Base-by-base conservation (phyloP, 2,797 vertebrate genomes). In the Malurus leucopterus region DNA sequence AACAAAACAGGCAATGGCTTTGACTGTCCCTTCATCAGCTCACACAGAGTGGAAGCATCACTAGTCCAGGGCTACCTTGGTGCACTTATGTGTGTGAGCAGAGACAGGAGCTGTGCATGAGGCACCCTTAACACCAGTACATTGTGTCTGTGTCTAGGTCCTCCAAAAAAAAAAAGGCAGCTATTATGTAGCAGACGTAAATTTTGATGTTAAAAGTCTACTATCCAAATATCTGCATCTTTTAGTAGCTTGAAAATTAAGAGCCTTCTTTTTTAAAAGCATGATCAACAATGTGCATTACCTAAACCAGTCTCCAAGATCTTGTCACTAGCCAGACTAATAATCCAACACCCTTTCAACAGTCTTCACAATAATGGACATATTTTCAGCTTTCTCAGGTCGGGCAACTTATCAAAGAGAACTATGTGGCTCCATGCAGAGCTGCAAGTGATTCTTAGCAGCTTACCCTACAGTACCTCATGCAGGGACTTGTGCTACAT, bases 371-470 rank as follows among this genome's bases (percentile, higher is more conserved):
- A 83, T 94, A 94, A 95, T 80, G 84, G 95, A 94, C 92, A 90
- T 91, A 92, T 96, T 96, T 96, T 94, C 95, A 92, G 88, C 82
- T 95, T 97, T 94, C 89, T 93, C 50, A 69, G 94, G 90, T 93
- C 1, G 2, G 84, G 71, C 73, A 92, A 78, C 91, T 95, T 95
- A 96, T 94, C 93, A 94, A 93, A 96, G 91, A 80, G 87, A 96
- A 86, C 86, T 84, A 10, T 27, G 79, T 76, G 92, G 88, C 87
- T 95, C 67, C 96, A 92, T 21, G 80, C 94, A 89, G 95, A 96
- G 95, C 88, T 93, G 93, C 68, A 55, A 96, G 96, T 94, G 92
- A 96, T 94, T 95, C 89, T 95, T 93, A 91, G 93, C 71, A 20
- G 93, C 74, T 96, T 92, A 90, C 64, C 18, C 79, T 70, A 79